Evolutionary conservation across 1,140 invertebrate genomes (phyloP), one percentile per base, ranked within the genome.

Genomic region (Drosophila ironensis): DNA sequence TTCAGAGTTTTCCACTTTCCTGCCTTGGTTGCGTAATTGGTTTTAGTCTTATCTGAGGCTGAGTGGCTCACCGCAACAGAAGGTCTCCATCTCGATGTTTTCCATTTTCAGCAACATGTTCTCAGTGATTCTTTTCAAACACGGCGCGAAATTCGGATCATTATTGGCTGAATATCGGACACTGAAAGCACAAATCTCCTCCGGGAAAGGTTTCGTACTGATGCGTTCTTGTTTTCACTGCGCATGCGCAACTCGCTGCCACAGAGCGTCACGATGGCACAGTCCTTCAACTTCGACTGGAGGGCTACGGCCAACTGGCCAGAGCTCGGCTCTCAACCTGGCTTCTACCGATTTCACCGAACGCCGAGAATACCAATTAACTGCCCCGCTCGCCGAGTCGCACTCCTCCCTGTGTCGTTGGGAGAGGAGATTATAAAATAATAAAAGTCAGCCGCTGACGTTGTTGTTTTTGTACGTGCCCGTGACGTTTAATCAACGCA

Each of bases 71-170:
- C 87, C 87, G 73, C 87, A 89, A 50, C 87, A 89, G 46, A 89
- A 89, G 38, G 80, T 81, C 63, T 88, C 82, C 87, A 89, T 67
- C 53, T 89, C 87, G n/a, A 88, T 86, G 42, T 76, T 60, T 66
- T 88, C 87, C 72, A 73, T 67, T 77, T 88, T 81, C 41, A 82
- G 70, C 51, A 67, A 22, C 78, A 82, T 82, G 44, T 66, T 66
- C 37, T 17, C 27, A 38, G 22, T 41, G 27, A 33, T 57, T 57
- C 11, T 22, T 48, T 48, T 30, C 14, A n/a, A 27, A 20, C 28
- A 37, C 42, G 16, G 12, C 41, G 61, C 59, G 19, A 17, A 48
- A 14, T 12, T 59, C n/a, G 33, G 19, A 42, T 37, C 66, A 69
- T 71, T 71, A 35, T 70, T 40, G 25, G 11, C 11, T 16, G n/a